Base-by-base conservation (phyloP, 2,888 invertebrate species). In the Rhagium mordax region DNA sequence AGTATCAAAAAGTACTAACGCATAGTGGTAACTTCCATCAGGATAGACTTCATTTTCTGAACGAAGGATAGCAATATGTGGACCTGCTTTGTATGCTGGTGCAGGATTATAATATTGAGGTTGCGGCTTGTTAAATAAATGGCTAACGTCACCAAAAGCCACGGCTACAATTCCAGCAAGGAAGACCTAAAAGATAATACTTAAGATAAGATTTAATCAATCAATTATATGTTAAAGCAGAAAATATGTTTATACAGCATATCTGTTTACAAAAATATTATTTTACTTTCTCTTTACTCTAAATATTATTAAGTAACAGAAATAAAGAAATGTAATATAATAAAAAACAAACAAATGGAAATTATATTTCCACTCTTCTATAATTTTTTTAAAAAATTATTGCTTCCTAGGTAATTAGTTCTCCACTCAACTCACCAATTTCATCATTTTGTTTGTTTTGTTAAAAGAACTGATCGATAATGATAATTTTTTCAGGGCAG, bases 11-110 rank as follows among this genome's bases (percentile, higher is more conserved):
- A n/a, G n/a, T n/a, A n/a, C 89, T 88, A 84, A 90, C 90, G 78
- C 82, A 78, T 89, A 89, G 74, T 76, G 83, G 86, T 87, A 91
- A 77, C 84, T 85, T 61, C 90, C 90, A 71, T 90, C 90, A 18
- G 88, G 89, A 27, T 79, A 79, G 27, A 85, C 77, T 1, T 88
- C 88, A 66, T 85, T 88, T 24, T 88, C 87, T 72, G 85, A 87
- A 15, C 85, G 85, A n/a, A 89, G 66, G 65, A 88, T 86, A 8
- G 82, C 81, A 70, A 88, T 87, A 24, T 24, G 6, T 24, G 3
- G 24, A 24, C 24, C 24, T 21, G 79, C 73, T 29, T 81, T 82
- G 66, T 87, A 87, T 20, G 70, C 16, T n/a, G 59, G 59, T 33
- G n/a, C 4, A 10, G 41, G 15, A 2, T 16, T 18, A 13, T 18